Base-by-base conservation (phyloP, 2,888 invertebrate genomes). In the Phyllotreta cruciferae region DNA sequence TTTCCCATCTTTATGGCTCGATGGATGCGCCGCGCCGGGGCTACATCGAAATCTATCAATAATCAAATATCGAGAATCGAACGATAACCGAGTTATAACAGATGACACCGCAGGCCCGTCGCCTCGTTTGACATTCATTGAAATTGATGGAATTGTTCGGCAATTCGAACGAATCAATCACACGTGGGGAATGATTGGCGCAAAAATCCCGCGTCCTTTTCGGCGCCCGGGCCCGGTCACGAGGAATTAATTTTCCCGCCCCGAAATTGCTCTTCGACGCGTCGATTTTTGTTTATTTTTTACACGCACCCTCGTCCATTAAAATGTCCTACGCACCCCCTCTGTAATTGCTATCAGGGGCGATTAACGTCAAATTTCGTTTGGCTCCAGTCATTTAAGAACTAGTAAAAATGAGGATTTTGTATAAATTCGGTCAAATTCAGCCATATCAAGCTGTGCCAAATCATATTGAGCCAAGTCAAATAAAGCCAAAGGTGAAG, bases 91-190 rank as follows among this genome's bases (percentile, higher is more conserved):
- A 56, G 54, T 36, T 61, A 62, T 55, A 61, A 66, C 61, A 44
- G 60, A 64, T 66, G 66, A 66, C 63, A 58, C 66, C 66, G 49
- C 66, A 64, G 69, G 63, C 62, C 60, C 52, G 50, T 58, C 52
- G 62, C 54, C 58, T 63, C 62, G 53, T 60, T 65, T 66, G 70
- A 70, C 69, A 66, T 66, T 70, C 66, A 70, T 70, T 68, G 62
- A 66, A 61, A 70, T 66, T 69, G 68, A 70, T 70, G 68, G 67
- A 68, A 67, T 62, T 66, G 62, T 60, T 63, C 64, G 62, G 62
- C 63, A 65, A 64, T 64, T 55, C 50, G 60, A 60, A 53, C 66
- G 65, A 68, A 69, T 70, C 68, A 70, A 68, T 69, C 69, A 69
- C 60, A 60, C 36, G 61, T 36, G 56, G 55, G 41, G 41, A 57